Base-by-base conservation (phyloP, 2,888 invertebrate species). In the Mesochorus sp. region DNA sequence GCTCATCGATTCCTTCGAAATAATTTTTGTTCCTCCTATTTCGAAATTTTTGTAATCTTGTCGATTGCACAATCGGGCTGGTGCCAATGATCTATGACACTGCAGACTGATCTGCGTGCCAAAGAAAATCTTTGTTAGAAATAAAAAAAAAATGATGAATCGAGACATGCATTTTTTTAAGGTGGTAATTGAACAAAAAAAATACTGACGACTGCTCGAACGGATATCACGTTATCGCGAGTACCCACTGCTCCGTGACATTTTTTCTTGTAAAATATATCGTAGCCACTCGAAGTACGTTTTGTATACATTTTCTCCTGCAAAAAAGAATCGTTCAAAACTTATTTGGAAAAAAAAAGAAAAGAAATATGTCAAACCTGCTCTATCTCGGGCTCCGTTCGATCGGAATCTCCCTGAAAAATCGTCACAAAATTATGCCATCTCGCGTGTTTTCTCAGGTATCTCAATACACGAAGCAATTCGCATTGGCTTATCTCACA, bases 371-470 rank as follows among this genome's bases (percentile, higher is more conserved):
- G 31, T 31, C 61, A 10, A 4, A 68, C 72, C 34, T 61, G 67
- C n/a, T 79, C 79, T 17, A 68, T 64, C 3, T 79, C 68, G 19
- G 42, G 57, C 5, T 57, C 39, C 10, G 21, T 6, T 31, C 24
- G 49, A 12, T 76, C 76, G 26, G 39, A 61, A 28, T 67, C 55
- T 21, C 73, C 68, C 62, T 71, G 79, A 44, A 80, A 79, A 12
- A 73, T 67, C 39, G 37, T 59, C 5, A 79, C 49, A 3, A 80
- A 80, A 67, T 80, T 80, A n/a, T 70, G 76, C 80, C 80, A 80
- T 12, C 80, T 47, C 5, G 68, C 80, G 70, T 80, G 80, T 42
- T 80, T 80, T 47, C 80, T 73, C 6, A 80, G 51, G 57, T 80
- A 80, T 61, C 55, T 57, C 12, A 80, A 51, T 12, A 80, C 57